Evolutionary conservation across 2,113 vertebrate species (phyloP), one percentile per base, ranked within the genome.

Genomic region (Delphinus delphis): DNA sequence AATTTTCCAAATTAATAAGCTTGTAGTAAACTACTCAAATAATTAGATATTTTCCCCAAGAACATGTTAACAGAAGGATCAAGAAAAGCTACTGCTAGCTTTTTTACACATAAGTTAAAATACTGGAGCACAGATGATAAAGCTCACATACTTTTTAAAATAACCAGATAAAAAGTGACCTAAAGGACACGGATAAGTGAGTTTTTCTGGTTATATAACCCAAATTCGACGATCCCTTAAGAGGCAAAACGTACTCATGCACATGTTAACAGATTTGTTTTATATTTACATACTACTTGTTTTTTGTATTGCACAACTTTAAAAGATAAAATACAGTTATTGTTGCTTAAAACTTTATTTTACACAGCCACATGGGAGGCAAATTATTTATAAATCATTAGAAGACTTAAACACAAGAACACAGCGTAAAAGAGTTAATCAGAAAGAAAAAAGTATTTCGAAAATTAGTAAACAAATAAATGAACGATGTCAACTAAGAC

Each of bases 271-370:
- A 77, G 31, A 77, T 36, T 55, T 55, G 23, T 14, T n/a, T 79
- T 65, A 25, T 31, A 93, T 50, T 93, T 81, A 58, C 12, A 38
- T 28, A 93, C 10, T 41, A 79, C 80, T 67, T 71, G 8, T n/a
- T 90, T 88, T 93, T 67, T 89, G 68, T 73, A 79, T 33, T 28
- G 77, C 1, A 68, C 1, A 38, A 55, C 41, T 96, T 92, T 83
- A 68, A 65, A 90, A 90, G 44, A 88, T n/a, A 88, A 94, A 90
- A 79, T 33, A 33, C 11, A 95, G 41, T 63, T 83, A 73, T 0
- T 96, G 33, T 47, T 91, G 47, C 31, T 94, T 82, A 88, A 96
- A 80, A 55, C 1, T 4, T 95, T 93, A 83, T 92, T 96, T 95
- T 91, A 67, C 13, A 95, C 5, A 92, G 41, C 15, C 28, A 71